Evolutionary conservation across 2,888 invertebrate genomes (phyloP).

Genomic region (Meiosimyza platycephala): DNA sequence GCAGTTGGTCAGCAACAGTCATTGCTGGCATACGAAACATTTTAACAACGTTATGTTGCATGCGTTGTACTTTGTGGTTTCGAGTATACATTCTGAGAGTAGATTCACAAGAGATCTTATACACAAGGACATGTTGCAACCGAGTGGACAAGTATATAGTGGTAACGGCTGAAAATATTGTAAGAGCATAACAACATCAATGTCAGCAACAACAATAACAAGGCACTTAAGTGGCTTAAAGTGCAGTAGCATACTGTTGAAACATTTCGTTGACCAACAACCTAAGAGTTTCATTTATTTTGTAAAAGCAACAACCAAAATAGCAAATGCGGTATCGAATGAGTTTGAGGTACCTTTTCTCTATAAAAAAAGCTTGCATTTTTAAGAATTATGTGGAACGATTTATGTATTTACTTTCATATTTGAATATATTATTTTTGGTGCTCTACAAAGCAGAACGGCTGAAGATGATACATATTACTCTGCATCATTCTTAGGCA

Average conservation of each 20-base stretch:
- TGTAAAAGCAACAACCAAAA: no score
- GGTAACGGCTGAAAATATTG: neutral
- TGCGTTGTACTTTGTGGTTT: slow-evolving; percentile 5
- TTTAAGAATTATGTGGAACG: no score
- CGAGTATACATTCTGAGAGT: neutral
- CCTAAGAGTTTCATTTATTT: neutral
- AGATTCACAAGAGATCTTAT: neutral
- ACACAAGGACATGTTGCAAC: neutral
- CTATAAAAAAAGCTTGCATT: no score
- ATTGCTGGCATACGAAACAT: slow-evolving; percentile 3
- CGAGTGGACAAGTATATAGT: neutral
- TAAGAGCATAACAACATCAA: neutral
- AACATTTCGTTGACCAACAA: slow-evolving; percentile 4
- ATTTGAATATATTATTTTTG: no score
- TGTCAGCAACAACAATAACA: neutral
- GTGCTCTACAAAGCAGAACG: no score
- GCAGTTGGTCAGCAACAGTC: slow-evolving; percentile 1
- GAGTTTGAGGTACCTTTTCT: no score
- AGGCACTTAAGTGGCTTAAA: no score
- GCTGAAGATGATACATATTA: no score
- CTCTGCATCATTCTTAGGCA: no score
- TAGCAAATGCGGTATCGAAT: no score
- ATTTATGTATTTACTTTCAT: no score
- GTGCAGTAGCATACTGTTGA: no score
- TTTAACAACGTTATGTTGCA: slow-evolving; percentile 20